phyloP scores from a whole-genome alignment of 2,797 vertebrate species.

The Phalanger gymnotis region DNA sequence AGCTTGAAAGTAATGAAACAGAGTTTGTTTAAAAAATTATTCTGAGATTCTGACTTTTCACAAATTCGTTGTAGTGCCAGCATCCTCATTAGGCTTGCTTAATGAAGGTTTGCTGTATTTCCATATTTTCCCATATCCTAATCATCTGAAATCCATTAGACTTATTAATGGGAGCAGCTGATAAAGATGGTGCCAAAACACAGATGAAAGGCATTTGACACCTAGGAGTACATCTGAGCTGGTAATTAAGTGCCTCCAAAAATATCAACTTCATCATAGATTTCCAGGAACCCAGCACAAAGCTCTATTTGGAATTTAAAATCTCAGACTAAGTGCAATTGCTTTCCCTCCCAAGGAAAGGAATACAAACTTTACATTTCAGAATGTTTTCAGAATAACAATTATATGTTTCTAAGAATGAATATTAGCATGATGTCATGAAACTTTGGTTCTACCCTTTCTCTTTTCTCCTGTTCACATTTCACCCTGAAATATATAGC shows the following conservation, averaged over 20 bases:
- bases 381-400: constrained; percentile 15
- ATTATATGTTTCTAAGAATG: constrained; percentile 26
- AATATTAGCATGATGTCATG: neutral
- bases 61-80: neutral
- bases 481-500: neutral
- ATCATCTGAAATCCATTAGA: constrained; percentile 9
- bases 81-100: constrained; percentile 1
- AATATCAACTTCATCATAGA: constrained; percentile 39
- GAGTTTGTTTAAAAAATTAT: neutral
- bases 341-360: neutral
- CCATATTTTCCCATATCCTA: constrained; percentile 25
- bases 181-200: neutral
- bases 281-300: constrained; percentile 34
- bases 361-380: constrained; percentile 7
- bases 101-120: constrained; percentile 14
- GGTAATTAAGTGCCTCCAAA: constrained; percentile 52
- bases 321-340: neutral
- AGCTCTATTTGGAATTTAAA: constrained; percentile 25
- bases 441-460: neutral
- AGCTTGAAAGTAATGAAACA: constrained; percentile 14
- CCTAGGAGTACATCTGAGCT: constrained; percentile 15
- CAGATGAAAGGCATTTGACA: constrained; percentile 37
- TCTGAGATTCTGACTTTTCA: neutral
- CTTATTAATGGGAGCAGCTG: constrained; percentile 13
- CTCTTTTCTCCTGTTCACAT: neutral